Percentiles rank a stretch among this genome's conserved stretches.
Conservation (phyloP, 2,888 invertebrate species). For the Tipula helvola region DNA sequence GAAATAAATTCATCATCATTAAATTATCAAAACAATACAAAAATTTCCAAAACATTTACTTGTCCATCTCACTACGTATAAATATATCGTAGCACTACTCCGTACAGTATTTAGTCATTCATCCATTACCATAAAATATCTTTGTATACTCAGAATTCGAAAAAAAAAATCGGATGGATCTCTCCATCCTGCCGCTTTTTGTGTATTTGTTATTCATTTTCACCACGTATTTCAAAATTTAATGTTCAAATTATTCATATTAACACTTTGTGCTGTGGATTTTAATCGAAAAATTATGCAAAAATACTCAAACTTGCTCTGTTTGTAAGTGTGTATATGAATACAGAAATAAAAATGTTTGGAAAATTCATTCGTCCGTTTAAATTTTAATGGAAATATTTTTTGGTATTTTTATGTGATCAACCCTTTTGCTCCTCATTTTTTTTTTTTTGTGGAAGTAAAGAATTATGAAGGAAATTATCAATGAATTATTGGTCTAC, state of each 20-base stretch:
- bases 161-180: background rate
- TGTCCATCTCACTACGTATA: background rate
- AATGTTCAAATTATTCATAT: slow-evolving; percentile 9
- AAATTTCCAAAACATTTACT: slow-evolving; percentile 8
- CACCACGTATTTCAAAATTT: background rate
- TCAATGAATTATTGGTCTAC: slow-evolving; percentile 4
- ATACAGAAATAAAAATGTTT: background rate
- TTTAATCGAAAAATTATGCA: slow-evolving; percentile 9
- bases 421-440: background rate
- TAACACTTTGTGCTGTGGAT: slow-evolving; percentile 9
- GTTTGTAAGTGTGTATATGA: background rate
- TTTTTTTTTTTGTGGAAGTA: background rate
- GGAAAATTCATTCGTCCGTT: slow-evolving; percentile 4
- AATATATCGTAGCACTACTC: background rate
- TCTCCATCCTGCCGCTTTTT: background rate
- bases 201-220: background rate
- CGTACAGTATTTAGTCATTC: background rate
- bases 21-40: slow-evolving; percentile 5
- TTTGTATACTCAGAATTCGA: background rate
- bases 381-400: background rate
- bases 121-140: background rate
- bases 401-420: background rate
- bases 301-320: background rate
- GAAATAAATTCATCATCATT: slow-evolving; percentile 5
- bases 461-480: background rate